A percentile compares a stretch with the other conserved stretches of the same genome.
Conservation (phyloP, 2,113 vertebrate genomes). For the Pituophis catenifer region DNA sequence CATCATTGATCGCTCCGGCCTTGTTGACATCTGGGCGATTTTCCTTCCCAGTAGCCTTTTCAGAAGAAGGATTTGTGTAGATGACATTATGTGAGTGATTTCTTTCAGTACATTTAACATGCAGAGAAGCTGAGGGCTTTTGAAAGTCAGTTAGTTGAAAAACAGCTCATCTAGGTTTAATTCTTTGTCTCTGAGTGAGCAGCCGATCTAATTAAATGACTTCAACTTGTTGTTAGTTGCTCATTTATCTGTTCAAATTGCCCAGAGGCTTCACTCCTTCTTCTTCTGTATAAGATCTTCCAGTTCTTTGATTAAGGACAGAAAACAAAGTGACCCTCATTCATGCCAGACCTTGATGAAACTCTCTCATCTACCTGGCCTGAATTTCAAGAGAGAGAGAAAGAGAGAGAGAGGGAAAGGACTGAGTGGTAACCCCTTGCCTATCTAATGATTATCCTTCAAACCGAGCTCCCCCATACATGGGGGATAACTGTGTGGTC, state of each 20-base stretch:
- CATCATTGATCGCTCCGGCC: not conserved
- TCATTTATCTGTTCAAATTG: slow-evolving; percentile 11
- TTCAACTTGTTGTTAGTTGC: slow-evolving; percentile 4
- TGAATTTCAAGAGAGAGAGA: not conserved
- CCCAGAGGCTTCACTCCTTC: not conserved
- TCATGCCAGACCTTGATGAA: not conserved
- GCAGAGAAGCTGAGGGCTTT: not conserved
- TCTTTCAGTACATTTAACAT: not conserved
- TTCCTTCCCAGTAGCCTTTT: not conserved
- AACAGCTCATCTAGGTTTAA: not conserved
- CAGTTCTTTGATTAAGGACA: not conserved
- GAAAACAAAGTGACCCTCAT: not conserved
- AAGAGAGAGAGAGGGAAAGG: too few relatives aligned
- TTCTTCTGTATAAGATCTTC: not conserved
- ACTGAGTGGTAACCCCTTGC: too few relatives aligned
- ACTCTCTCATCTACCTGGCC: not conserved
- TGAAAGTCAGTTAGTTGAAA: not conserved
- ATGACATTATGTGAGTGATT: not conserved
- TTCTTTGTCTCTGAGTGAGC: not conserved
- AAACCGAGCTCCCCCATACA: not conserved
- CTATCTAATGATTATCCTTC: not conserved
- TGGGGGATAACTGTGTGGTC: not conserved
- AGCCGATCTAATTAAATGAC: slow-evolving; percentile 11
- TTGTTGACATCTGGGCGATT: not conserved
- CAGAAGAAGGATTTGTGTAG: not conserved